A percentile compares a stretch with the other conserved stretches of the same genome.
Evolutionary conservation across 2,797 vertebrate species (phyloP).

Genomic region (Poeciliopsis infans): DNA sequence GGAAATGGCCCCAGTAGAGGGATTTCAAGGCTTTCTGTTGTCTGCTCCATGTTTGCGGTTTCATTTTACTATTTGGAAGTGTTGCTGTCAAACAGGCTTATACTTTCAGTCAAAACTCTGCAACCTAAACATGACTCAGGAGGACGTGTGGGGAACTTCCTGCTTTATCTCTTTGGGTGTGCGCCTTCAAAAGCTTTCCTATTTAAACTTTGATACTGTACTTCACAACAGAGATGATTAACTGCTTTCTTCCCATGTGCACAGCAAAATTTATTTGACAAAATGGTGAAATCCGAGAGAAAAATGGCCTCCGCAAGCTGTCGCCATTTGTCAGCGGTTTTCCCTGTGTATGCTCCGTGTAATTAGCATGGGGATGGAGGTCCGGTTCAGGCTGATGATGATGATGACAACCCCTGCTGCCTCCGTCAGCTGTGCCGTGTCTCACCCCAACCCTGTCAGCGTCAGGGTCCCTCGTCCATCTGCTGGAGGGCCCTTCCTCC

Average conservation of each 20-base stretch:
- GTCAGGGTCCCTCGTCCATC: constrained; percentile 53
- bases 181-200: background rate
- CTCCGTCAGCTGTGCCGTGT: constrained; percentile 66
- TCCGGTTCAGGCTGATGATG: constrained; percentile 28
- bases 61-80: background rate
- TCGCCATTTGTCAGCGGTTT: constrained; percentile 20
- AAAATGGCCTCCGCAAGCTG: constrained; percentile 8
- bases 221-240: background rate
- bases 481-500: constrained; percentile 59
- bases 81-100: background rate
- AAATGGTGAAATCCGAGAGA: constrained; percentile 18
- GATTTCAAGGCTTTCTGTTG: background rate
- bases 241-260: background rate
- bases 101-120: background rate
- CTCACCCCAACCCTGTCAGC: constrained; percentile 52
- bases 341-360: constrained; percentile 18
- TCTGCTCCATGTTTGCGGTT: background rate
- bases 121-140: background rate
- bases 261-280: constrained; percentile 2
- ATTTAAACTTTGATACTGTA: background rate
- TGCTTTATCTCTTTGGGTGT: background rate
- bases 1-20: background rate
- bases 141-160: background rate
- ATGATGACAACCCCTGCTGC: constrained; percentile 52
- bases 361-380: constrained; percentile 38